Percentiles rank a stretch among this genome's conserved stretches.
phyloP scores from a whole-genome alignment of 2,113 vertebrate species.

The Malurus melanocephalus region DNA sequence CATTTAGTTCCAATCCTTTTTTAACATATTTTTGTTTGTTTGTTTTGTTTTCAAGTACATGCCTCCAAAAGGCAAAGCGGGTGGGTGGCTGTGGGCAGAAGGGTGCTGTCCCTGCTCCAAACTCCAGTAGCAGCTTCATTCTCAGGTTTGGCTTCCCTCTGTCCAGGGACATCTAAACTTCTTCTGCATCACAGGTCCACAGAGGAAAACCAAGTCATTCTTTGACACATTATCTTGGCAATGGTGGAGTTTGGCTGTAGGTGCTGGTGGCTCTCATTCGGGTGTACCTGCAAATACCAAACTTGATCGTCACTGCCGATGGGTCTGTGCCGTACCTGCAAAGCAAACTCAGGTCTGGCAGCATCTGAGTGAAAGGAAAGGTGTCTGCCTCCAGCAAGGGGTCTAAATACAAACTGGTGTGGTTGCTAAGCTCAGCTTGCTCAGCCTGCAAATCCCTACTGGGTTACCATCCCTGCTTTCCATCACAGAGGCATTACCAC shows the following conservation, averaged over 20 bases:
- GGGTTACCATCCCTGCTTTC: neutral
- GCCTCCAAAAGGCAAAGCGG: neutral
- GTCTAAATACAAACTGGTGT: neutral
- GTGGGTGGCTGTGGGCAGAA: neutral
- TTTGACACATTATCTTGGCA: neutral
- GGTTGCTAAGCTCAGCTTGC: neutral
- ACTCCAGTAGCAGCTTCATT: neutral
- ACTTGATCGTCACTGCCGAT: accelerated
- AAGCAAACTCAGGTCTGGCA: neutral
- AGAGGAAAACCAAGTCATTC: neutral
- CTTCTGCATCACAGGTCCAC: neutral
- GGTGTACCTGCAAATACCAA: neutral
- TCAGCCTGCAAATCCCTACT: neutral
- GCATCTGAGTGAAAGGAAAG: neutral
- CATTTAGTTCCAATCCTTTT: neutral
- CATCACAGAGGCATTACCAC: neutral
- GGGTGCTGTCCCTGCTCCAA: neutral
- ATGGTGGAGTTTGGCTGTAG: neutral
- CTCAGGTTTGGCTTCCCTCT: neutral
- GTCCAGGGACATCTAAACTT: accelerated
- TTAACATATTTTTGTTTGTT: neutral
- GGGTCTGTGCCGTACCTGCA: neutral
- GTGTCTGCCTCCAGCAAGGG: neutral
- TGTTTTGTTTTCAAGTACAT: neutral
- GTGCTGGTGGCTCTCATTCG: neutral